Evolutionary conservation across 2,888 invertebrate species (phyloP), one percentile per base, ranked within the genome.

Genomic region (Dicycla oo): DNA sequence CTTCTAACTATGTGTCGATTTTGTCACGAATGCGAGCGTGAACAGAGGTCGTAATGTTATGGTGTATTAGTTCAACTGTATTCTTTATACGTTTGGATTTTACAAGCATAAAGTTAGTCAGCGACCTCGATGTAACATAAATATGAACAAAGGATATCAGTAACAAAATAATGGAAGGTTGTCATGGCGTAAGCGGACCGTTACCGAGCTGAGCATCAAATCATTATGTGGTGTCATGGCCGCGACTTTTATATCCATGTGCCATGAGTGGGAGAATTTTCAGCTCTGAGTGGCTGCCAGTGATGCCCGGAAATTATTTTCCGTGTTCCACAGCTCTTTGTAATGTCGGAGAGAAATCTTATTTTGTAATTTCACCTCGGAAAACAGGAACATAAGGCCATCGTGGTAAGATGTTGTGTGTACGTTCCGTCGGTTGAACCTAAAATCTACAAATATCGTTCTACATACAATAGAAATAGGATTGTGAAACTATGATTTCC

Each of bases 301-400:
- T 90, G 89, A 90, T 91, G 90, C 78, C 91, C 90, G 91, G 91
- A 91, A 91, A 92, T 93, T 93, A 91, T 92, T 90, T 88, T 89
- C 88, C 87, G 83, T 87, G 85, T 87, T 88, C 85, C 83, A 62
- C 43, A 81, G 85, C 86, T 83, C 86, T 87, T 84, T 85, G 84
- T 85, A 73, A 76, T 69, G 70, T 69, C 64, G 56, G 70, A 66
- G 62, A 73, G 73, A 79, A 81, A 84, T 83, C 79, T 84, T 84
- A 78, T 81, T 85, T 80, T 77, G 69, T 76, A 81, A 75, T 84
- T 79, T 70, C 54, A 60, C 57, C 63, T 73, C 62, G 53, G 68
- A 68, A 81, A 79, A 78, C 57, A 75, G 69, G 45, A 80, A 62
- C 60, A 60, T 63, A 72, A 54, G 51, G 47, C 57, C 38, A 60